Base-by-base conservation (phyloP, 2,113 vertebrate species). In the Cichladusa arquata region DNA sequence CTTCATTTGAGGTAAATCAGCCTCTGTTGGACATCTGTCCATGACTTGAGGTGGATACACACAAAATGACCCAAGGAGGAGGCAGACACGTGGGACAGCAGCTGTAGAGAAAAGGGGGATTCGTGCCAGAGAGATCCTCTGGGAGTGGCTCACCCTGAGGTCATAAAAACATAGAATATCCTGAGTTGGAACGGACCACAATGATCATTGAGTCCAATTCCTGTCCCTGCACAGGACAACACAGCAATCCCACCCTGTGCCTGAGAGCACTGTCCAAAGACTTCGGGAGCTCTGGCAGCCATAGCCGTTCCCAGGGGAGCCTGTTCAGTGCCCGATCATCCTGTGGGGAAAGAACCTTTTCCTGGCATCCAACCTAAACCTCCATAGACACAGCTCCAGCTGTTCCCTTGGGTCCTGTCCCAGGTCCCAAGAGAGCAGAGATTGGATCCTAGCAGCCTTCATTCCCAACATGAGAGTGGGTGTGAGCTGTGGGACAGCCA, bases 261-360 rank as follows among this genome's bases (percentile, higher is more conserved):
- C 47, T 61, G 20, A 47, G 17, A 47, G 38, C 7, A 6, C 15
- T 40, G 14, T 47, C 62, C 40, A 34, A 54, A 82, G 1, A 1
- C 4, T 48, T 47, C 45, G 14, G 3, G 54, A 54, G n/a, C 38
- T 40, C 70, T 76, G 47, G 29, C n/a, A 69, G 47, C 20, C 0
- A 0, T 31, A 2, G 2, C 47, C 14, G 13, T 60, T 69, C 79
- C 54, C 61, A 40, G 45, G 28, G n/a, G 53, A 61, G 12, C 29
- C 54, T 67, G 38, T 2, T 18, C 40, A 22, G 61, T 82, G 61
- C 24, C 53, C 0, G 0, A 8, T 6, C 70, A 53, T 24, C 13
- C 47, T 61, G 47, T 26, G n/a, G 14, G 19, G 19, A 13, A 45
- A 60, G 45, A 82, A 67, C 13, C 11, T 82, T 60, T n/a, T 22